Evolutionary conservation across 2,113 vertebrate species (phyloP).

Genomic region (Ceyx margarethae): DNA sequence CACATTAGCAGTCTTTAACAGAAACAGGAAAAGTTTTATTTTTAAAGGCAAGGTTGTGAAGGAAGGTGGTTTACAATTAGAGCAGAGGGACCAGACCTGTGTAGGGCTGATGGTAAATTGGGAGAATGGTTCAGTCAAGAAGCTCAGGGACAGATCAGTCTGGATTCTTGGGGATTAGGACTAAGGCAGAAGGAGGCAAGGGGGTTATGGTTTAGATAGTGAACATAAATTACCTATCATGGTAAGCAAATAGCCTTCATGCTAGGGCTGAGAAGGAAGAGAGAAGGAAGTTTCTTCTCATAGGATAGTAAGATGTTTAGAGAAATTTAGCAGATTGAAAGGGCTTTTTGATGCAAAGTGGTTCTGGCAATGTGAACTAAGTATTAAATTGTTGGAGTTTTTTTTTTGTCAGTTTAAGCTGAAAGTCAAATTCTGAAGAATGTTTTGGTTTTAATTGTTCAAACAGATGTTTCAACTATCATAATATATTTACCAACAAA

Average conservation of each 20-base stretch:
- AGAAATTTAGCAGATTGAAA: neutral
- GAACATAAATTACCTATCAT: neutral
- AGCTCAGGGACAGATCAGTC: neutral
- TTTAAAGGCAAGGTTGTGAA: neutral
- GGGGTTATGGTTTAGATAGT: neutral
- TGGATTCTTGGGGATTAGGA: neutral
- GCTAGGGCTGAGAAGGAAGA: neutral
- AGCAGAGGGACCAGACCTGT: neutral
- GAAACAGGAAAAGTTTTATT: neutral
- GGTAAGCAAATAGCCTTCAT: neutral
- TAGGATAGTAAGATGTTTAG: neutral
- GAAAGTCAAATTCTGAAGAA: neutral
- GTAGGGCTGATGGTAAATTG: neutral
- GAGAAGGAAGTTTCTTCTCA: neutral
- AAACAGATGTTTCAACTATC: neutral
- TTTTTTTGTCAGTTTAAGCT: neutral
- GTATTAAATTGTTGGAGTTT: neutral
- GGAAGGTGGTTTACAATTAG: rapidly evolving
- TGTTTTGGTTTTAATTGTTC: neutral
- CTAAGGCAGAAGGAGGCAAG: neutral
- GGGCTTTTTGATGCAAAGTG: neutral
- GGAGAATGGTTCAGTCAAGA: neutral
- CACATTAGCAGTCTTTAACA: neutral
- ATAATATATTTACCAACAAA: neutral
- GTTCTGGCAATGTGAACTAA: neutral